Base-by-base conservation (phyloP, 2,113 vertebrate species). In the Melanotaenia duboulayi region DNA sequence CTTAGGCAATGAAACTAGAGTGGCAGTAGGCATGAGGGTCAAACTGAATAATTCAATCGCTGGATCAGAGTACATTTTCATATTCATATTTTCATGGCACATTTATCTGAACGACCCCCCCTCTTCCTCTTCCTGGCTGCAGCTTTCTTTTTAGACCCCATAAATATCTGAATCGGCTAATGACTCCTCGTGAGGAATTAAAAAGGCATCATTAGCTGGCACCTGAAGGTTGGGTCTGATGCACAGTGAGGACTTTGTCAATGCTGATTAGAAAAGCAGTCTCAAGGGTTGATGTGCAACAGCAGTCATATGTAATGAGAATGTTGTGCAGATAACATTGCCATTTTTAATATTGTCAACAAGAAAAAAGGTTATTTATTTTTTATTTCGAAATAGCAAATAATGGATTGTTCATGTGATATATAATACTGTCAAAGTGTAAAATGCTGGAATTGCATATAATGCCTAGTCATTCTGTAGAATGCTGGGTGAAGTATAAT, bases 31-130 rank as follows among this genome's bases (percentile, higher is more conserved):
- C 86, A 89, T 90, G 83, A 84, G 87, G 87, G 81, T 77, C 28
- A 55, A 76, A 77, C 65, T 90, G 73, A 92, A 92, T 91, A 85
- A 91, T 91, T 93, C 74, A 91, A 79, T 72, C 76, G 42, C 57
- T 73, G 74, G 77, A 87, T 89, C 85, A 89, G 78, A 84, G 82
- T 61, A 59, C 65, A 71, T 88, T 81, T 90, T 91, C 86, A 88
- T 90, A 90, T 89, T 89, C 80, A 87, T 85, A 89, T 86, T 89
- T 84, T 81, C 49, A 76, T 71, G 82, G 79, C 78, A 86, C 75
- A 67, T 86, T 87, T 82, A 79, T 83, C 64, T 52, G 56, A 74
- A 71, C 63, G 67, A 68, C 64, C 65, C 77, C n/a, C 65, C 54
- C 71, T 42, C 20, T 71, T 71, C 59, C 60, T 42, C 58, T 77